A percentile compares a stretch with the other conserved stretches of the same genome.
Conservation (phyloP, 2,797 vertebrate genomes). For the Danio tinwini region DNA sequence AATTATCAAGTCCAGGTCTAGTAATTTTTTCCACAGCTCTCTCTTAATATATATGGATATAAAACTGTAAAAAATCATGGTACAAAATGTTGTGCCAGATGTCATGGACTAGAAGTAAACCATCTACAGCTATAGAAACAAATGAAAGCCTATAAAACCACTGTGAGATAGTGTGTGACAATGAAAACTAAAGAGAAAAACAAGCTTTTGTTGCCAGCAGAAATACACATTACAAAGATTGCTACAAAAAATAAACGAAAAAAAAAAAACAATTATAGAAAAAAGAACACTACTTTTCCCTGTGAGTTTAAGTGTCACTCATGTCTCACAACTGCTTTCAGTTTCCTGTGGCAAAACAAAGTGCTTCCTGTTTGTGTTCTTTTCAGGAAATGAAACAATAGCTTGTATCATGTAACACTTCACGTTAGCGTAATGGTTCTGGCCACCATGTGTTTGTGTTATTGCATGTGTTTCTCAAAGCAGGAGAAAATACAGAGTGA, state of each 20-base stretch:
- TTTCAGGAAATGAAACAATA: conserved; percentile 41
- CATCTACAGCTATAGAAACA: not conserved
- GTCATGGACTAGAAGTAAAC: not conserved
- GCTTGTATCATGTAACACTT: conserved; percentile 1
- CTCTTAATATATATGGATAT: too few species aligned
- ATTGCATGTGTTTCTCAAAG: conserved; percentile 26
- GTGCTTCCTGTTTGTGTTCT: conserved; percentile 56
- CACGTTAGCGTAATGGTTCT: conserved; percentile 24
- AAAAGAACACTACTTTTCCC: conserved; percentile 27
- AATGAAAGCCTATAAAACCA: not conserved
- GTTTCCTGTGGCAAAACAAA: conserved; percentile 57
- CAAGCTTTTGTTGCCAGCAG: not conserved
- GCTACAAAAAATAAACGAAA: not conserved
- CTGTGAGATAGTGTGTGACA: not conserved
- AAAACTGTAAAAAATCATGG: not conserved
- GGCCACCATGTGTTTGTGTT: not conserved
- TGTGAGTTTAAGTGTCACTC: conserved; percentile 21
- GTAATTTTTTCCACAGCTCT: too few species aligned
- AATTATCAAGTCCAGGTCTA: too few species aligned
- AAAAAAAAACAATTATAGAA: not conserved
- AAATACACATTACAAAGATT: too few species aligned
- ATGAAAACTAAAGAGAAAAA: not conserved
- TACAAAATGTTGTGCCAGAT: not conserved
- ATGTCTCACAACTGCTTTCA: conserved; percentile 15
- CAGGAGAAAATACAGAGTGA: not conserved